These are phyloP conservation scores for Acrocephalus scirpaceus DNA, from an alignment of 2,797 vertebrate species.

Conservation along the genomic window DNA sequence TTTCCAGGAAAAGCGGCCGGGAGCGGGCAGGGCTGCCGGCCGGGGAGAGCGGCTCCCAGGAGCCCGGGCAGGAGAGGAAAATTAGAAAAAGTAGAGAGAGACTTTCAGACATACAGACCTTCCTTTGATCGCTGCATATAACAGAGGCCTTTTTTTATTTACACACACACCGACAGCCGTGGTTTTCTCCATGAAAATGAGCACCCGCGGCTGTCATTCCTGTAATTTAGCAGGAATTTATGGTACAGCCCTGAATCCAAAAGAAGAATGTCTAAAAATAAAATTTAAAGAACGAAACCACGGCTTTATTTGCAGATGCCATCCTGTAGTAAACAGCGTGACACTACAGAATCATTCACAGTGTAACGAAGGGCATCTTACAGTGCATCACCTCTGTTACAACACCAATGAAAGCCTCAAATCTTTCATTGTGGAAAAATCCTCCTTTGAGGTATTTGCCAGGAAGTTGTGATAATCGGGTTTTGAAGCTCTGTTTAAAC, in stretches of 20 bases:
- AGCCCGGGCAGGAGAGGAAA: not conserved
- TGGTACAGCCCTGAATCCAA: not conserved
- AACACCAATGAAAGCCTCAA: not conserved
- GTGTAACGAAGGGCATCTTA: not conserved
- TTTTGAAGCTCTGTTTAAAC: not conserved
- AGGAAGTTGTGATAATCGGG: not conserved
- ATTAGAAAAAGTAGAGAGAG: not conserved
- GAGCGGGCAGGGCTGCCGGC: not conserved
- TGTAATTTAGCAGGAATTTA: constrained; percentile 46
- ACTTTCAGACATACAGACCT: not conserved
- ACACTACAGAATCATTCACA: not conserved
- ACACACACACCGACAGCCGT: not conserved
- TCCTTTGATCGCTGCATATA: not conserved
- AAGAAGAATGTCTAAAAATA: constrained; percentile 23
- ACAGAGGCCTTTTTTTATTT: not conserved
- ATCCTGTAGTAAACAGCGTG: not conserved
- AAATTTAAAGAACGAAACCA: not conserved
- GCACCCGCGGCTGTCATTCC: not conserved
- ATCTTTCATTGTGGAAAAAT: not conserved
- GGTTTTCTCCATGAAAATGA: not conserved
- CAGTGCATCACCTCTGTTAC: not conserved
- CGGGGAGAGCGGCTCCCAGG: not conserved
- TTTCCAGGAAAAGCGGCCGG: not conserved
- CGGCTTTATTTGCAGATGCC: not conserved
- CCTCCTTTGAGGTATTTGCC: not conserved